Conservation (phyloP, 2,113 vertebrate genomes). For the Proteles cristata region DNA sequence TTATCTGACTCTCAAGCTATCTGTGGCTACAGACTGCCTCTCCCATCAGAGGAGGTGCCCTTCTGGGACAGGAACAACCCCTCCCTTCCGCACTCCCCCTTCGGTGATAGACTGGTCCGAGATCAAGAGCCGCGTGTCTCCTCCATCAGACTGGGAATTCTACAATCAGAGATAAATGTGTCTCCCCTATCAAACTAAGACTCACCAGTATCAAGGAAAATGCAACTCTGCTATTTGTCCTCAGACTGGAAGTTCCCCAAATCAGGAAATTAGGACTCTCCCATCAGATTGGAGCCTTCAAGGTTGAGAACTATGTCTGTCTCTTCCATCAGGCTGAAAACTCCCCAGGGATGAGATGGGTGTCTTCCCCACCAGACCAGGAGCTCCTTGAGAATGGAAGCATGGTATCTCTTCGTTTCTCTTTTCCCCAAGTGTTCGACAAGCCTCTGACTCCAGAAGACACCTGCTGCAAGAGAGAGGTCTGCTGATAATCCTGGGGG, state of each 20-base stretch:
- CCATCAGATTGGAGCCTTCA: neutral
- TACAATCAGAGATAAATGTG: neutral
- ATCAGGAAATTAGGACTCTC: neutral
- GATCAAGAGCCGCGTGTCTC: neutral
- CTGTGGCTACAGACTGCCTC: neutral
- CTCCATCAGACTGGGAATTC: neutral
- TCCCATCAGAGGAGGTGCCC: neutral
- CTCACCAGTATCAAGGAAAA: neutral
- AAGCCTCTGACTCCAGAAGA: neutral
- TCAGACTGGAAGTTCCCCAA: neutral
- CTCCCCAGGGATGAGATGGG: neutral
- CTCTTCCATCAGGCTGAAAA: neutral
- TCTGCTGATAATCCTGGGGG: neutral
- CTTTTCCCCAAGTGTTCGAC: neutral
- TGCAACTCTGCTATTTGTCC: neutral
- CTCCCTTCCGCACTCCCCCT: no score
- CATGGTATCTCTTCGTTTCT: neutral
- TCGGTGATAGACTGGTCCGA: neutral
- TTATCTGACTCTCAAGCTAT: constrained; percentile 49
- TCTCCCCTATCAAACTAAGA: neutral
- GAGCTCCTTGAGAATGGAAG: neutral
- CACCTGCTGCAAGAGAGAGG: neutral
- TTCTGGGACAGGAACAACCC: neutral
- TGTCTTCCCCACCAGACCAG: neutral
- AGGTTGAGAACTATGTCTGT: neutral